phyloP scores from a whole-genome alignment of 2,888 invertebrate species.

The Sepioteuthis lessoniana region DNA sequence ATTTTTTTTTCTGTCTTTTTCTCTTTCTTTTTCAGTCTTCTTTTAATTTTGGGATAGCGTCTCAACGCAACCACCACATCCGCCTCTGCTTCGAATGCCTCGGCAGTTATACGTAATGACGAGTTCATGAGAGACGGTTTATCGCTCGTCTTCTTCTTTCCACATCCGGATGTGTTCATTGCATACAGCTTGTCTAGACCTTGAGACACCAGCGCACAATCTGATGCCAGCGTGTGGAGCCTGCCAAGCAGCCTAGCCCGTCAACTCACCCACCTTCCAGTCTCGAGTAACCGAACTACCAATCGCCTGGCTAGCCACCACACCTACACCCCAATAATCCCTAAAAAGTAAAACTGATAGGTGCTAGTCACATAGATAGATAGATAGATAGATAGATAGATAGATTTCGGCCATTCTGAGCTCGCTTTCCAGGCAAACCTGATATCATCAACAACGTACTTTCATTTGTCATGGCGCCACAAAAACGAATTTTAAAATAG shows the following conservation, averaged over 20 bases:
- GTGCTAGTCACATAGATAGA: no score
- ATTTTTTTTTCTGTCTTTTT: not conserved
- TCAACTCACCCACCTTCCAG: not conserved
- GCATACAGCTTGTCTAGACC: constrained; percentile 33
- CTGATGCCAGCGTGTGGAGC: constrained; percentile 33
- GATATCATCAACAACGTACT: not conserved
- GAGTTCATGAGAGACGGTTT: constrained; percentile 17
- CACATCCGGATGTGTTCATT: constrained; percentile 33
- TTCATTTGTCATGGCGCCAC: not conserved
- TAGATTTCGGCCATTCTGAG: not conserved
- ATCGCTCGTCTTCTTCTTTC: not conserved
- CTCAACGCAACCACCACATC: constrained; percentile 4
- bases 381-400: not conserved
- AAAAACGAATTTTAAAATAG: not conserved
- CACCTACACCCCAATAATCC: constrained; percentile 1
- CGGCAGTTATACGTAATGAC: not conserved
- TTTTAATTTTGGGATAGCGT: not conserved
- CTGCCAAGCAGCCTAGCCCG: constrained; percentile 16
- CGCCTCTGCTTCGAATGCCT: constrained; percentile 33
- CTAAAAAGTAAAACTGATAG: constrained; percentile 6
- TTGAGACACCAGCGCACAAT: constrained; percentile 19
- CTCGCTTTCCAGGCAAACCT: not conserved
- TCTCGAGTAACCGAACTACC: constrained; percentile 16
- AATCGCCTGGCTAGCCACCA: not conserved
- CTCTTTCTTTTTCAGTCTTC: not conserved